phyloP scores from a whole-genome alignment of 2,888 invertebrate species.

The Pteria penguin region DNA sequence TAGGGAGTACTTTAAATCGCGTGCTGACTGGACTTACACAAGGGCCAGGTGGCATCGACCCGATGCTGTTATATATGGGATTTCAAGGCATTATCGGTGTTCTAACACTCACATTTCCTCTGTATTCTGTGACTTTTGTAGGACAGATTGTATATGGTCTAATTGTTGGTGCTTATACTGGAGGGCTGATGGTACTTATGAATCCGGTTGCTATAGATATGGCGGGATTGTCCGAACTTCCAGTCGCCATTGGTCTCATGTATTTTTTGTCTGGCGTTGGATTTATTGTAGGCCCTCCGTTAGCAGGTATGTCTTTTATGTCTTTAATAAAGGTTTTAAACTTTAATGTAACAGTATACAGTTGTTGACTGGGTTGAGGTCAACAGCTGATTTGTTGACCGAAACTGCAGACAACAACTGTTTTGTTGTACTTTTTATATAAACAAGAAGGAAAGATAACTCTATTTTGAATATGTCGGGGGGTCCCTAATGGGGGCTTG shows the following conservation, averaged over 20 bases:
- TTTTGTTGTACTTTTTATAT: too few species aligned
- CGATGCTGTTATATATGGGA: slow-evolving; percentile 43
- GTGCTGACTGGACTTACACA: slow-evolving; percentile 43
- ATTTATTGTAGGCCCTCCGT: slow-evolving; percentile 34
- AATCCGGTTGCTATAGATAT: slow-evolving; percentile 36
- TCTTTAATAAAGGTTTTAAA: too few species aligned
- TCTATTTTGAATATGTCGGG: too few species aligned
- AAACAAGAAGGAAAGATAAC: too few species aligned
- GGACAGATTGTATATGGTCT: slow-evolving; percentile 39
- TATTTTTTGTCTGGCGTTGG: slow-evolving; percentile 32
- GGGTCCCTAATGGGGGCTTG: too few species aligned
- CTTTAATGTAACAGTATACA: too few species aligned
- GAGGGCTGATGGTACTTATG: slow-evolving; percentile 32
- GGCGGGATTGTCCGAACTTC: slow-evolving; percentile 31
- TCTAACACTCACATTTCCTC: slow-evolving; percentile 38
- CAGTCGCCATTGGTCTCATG: slow-evolving; percentile 33
- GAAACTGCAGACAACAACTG: too few species aligned
- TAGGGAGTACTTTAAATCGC: slow-evolving; percentile 39
- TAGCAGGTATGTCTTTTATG: slow-evolving; percentile 47
- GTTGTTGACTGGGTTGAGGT: too few species aligned
- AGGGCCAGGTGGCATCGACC: slow-evolving; percentile 38
- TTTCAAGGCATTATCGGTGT: slow-evolving; percentile 42
- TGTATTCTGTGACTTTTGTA: slow-evolving; percentile 27
- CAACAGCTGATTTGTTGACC: too few species aligned
- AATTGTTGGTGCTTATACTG: slow-evolving; percentile 46